Evolutionary conservation across 2,888 invertebrate genomes (phyloP), one percentile per base, ranked within the genome.

Genomic region (Belgica antarctica): DNA sequence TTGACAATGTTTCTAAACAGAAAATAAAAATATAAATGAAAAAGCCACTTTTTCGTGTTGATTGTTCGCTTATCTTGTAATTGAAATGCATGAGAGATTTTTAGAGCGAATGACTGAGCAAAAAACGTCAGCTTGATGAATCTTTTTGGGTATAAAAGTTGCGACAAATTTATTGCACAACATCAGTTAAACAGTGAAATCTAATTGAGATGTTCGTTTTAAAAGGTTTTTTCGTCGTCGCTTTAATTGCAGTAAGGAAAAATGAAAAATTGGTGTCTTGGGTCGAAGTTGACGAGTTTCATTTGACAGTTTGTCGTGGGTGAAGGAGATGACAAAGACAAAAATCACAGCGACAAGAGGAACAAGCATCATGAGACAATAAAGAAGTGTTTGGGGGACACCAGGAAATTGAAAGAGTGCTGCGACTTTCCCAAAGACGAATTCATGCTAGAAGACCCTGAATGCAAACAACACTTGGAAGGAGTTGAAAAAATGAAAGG

Each of bases 351-450:
- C 3, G 41, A 15, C 41, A 41, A 41, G n/a, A 15, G 41, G 10
- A 52, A 52, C 4, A 19, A 63, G 34, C 22, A 63, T 2, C 63
- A 63, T 24, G 17, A 63, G 8, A 66, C 46, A 28, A 47, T 25
- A 8, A 66, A 8, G 24, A 7, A 47, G 31, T 66, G 66, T 28
- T 4, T n/a, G 1, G 8, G 12, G 7, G 15, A 66, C 2, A 28
- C 66, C n/a, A 2, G 52, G 17, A 28, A 15, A 5, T 66, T 66
- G 47, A 19, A 25, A 7, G n/a, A 41, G 15, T 61, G 61, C 27
- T 61, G 61, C 25, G 1, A 4, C 25, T 12, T 41, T 1, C 52
- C 66, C 4, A 25, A 47, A 27, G n/a, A 15, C 10, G 27, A 52
- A 4, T 3, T 2, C 15, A 1, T 27, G 12, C 2, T 24, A 1